A percentile compares a stretch with the other conserved stretches of the same genome.
Evolutionary conservation across 1,140 invertebrate species (phyloP).

Genomic region (Delia radicum): DNA sequence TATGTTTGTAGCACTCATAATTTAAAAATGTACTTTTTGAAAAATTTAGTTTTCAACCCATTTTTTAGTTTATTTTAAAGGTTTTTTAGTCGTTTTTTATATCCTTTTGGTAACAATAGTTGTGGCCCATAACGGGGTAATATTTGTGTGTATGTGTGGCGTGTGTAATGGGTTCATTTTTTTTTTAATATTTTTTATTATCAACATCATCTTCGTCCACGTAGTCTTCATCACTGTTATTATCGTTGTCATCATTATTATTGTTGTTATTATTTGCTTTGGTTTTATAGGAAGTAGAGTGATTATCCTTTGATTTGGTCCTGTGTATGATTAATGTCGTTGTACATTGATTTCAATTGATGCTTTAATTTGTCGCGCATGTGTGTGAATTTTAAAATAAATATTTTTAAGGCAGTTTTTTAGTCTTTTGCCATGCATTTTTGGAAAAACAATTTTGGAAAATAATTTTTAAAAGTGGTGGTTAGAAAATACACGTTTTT

Average conservation of each 20-base stretch:
- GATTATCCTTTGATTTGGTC: conserved; percentile 23
- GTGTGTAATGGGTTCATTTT: not conserved
- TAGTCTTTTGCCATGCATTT: not conserved
- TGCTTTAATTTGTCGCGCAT: conserved; percentile 23
- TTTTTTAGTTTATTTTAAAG: conserved; percentile 13
- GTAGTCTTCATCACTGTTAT: not conserved
- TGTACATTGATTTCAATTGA: conserved; percentile 20
- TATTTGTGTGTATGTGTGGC: not conserved
- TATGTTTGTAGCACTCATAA: not conserved
- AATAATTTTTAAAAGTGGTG: conserved; percentile 10
- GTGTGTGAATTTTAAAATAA: not conserved
- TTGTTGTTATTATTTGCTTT: conserved; percentile 18
- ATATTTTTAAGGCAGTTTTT: not conserved
- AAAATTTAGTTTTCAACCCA: conserved; percentile 22
- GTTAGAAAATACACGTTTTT: not conserved
- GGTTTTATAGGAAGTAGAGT: not conserved
- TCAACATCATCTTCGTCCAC: not conserved
- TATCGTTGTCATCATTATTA: not conserved
- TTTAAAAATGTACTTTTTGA: too few relatives aligned
- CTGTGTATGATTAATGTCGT: not conserved
- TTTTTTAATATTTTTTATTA: not conserved
- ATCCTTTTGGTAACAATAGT: conserved; percentile 12
- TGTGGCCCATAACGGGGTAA: conserved; percentile 22
- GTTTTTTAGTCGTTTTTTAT: not conserved
- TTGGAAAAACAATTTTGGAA: not conserved